Percentiles rank a stretch among this genome's conserved stretches.
Evolutionary conservation across 2,797 vertebrate species (phyloP).

Genomic region (Moxostoma hubbsi): DNA sequence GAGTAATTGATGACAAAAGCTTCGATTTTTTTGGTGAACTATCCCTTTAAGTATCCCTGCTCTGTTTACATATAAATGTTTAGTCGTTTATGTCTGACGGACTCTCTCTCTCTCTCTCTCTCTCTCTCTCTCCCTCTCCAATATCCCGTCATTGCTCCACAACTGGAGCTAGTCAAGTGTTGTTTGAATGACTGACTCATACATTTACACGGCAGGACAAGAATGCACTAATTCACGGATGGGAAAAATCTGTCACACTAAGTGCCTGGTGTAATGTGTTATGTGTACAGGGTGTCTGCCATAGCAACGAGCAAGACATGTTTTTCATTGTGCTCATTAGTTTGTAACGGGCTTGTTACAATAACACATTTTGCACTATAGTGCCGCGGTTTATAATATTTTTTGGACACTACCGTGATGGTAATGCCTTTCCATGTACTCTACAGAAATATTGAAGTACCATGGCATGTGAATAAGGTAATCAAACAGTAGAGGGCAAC

Average conservation of each 20-base stretch:
- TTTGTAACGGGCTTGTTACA: not conserved
- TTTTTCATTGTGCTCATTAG: constrained; percentile 33
- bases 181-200: constrained; percentile 22
- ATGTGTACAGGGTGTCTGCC: constrained; percentile 15
- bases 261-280: constrained; percentile 11
- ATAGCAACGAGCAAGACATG: constrained; percentile 4
- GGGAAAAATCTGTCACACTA: constrained; percentile 18
- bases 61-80: not conserved
- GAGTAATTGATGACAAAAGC: too few species aligned
- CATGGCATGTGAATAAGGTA: too few species aligned
- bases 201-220: constrained; percentile 14
- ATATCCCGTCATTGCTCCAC: not conserved
- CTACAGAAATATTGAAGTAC: too few species aligned
- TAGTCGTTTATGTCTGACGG: not conserved
- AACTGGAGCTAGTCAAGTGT: not conserved
- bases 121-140: not conserved
- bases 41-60: not conserved
- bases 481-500: too few species aligned
- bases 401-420: too few species aligned
- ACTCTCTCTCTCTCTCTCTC: not conserved
- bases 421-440: too few species aligned
- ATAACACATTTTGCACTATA: too few species aligned
- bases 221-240: constrained; percentile 17
- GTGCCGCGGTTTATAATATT: not conserved
- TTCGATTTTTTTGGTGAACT: too few species aligned